Base-by-base conservation (phyloP, 2,113 vertebrate genomes). In the Alethe castanea region DNA sequence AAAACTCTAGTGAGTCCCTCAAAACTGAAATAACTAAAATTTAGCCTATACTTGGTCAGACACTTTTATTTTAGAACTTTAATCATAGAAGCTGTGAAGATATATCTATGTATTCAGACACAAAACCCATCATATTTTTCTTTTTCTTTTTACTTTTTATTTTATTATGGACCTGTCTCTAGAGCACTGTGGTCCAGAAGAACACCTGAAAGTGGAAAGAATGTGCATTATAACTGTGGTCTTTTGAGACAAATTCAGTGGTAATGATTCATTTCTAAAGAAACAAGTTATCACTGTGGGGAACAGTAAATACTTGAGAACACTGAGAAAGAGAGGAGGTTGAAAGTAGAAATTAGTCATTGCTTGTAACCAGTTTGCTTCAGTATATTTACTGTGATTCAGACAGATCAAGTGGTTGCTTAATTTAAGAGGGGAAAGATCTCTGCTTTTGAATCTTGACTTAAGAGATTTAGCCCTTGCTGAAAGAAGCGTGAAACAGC, bases 181-280 rank as follows among this genome's bases (percentile, higher is more conserved):
- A 42, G 74, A 86, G 78, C 40, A 28, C 38, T 69, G 56, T 81
- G 29, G 52, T 92, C 88, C 65, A 64, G 77, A 81, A 74, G 40
- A 92, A 9, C 36, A 72, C n/a, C 65, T 94, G 45, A 85, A 79
- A 24, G 22, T 72, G 23, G 52, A 78, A 92, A 91, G 84, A 81
- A 69, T 81, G 16, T 57, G 22, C 3, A 3, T 95, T 87, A 40
- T 35, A 83, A 33, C 26, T 66, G 12, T 16, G 52, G 76, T 65
- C 86, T 94, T 92, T 71, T 86, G 93, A 95, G 95, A 94, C 60
- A 95, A 87, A 94, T 94, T 95, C 45, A 65, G 16, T 53, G 65
- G 25, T 91, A 95, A 94, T 3, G 69, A 92, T 77, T 96, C 35
- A 80, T 94, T 94, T 92, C 79, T 93, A 96, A 95, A 90, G 54